Conservation (phyloP, 2,888 invertebrate genomes). For the Ichneumoninae sp. region DNA sequence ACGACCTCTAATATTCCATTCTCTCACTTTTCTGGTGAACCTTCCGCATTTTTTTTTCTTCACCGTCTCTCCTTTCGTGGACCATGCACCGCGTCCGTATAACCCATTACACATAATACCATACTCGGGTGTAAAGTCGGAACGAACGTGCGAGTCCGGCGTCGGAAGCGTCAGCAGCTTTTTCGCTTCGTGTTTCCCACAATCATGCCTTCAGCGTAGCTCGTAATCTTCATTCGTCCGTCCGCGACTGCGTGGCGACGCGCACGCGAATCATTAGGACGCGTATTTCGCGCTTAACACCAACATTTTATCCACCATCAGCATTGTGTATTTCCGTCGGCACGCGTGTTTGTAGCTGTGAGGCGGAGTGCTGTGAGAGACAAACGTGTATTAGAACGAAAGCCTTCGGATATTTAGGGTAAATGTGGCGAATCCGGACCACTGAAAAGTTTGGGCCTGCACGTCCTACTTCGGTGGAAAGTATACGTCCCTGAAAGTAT, state of each 20-base stretch:
- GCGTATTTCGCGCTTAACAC: conserved; percentile 66
- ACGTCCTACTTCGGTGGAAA: too few species aligned
- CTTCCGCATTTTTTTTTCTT: not conserved
- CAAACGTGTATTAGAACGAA: not conserved
- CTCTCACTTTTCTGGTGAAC: not conserved
- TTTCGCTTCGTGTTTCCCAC: conserved; percentile 33
- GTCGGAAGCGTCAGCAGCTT: conserved; percentile 28
- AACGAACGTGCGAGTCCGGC: conserved; percentile 4
- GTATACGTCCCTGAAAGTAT: too few species aligned
- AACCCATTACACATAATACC: conserved; percentile 15
- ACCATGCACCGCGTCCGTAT: not conserved
- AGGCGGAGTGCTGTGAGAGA: not conserved
- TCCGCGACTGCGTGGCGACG: conserved; percentile 10
- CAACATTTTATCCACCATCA: conserved; percentile 54
- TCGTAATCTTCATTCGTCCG: conserved; percentile 19
- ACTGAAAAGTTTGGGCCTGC: too few species aligned
- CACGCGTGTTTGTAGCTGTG: not conserved
- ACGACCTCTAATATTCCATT: not conserved
- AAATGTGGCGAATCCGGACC: not conserved
- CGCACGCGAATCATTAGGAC: conserved; percentile 67
- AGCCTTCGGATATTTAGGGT: not conserved
- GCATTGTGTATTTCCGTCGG: not conserved
- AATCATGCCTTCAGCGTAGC: conserved; percentile 13
- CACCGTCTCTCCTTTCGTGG: not conserved
- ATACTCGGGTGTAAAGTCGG: not conserved